Conservation (phyloP, 2,113 vertebrate species). For the Corapipo altera region DNA sequence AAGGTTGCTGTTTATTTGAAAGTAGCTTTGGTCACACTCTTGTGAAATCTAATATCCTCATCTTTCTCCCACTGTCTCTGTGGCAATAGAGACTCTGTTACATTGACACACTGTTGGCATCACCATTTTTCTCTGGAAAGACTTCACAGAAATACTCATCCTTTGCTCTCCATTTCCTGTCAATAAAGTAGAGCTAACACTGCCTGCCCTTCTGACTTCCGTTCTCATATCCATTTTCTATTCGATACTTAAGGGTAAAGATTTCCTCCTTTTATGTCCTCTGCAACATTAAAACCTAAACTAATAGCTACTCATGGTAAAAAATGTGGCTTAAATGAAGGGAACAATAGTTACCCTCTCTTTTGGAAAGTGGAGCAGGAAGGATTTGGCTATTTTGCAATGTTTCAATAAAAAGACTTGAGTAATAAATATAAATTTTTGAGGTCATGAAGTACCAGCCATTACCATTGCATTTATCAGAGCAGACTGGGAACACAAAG, state of each 20-base stretch:
- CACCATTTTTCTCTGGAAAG: neutral
- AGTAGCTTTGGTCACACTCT: neutral
- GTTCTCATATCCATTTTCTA: neutral
- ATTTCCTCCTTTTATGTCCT: neutral
- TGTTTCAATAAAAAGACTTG: neutral
- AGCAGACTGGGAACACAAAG: neutral
- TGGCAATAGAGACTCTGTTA: neutral
- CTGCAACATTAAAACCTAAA: neutral
- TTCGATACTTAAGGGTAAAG: neutral
- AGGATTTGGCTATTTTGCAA: neutral
- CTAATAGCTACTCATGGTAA: neutral
- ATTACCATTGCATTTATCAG: neutral
- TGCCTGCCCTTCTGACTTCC: neutral
- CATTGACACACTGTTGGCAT: neutral
- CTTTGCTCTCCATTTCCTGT: neutral
- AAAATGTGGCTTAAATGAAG: neutral
- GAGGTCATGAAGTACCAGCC: neutral
- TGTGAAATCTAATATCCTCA: neutral
- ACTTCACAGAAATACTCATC: neutral
- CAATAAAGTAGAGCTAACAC: neutral
- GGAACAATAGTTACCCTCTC: neutral
- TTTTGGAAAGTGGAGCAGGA: neutral
- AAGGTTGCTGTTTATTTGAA: neutral
- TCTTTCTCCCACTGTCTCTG: neutral
- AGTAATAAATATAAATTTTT: neutral